Evolutionary conservation across 2,888 invertebrate species (phyloP).

Genomic region (Sinohyriopsis cumingii): DNA sequence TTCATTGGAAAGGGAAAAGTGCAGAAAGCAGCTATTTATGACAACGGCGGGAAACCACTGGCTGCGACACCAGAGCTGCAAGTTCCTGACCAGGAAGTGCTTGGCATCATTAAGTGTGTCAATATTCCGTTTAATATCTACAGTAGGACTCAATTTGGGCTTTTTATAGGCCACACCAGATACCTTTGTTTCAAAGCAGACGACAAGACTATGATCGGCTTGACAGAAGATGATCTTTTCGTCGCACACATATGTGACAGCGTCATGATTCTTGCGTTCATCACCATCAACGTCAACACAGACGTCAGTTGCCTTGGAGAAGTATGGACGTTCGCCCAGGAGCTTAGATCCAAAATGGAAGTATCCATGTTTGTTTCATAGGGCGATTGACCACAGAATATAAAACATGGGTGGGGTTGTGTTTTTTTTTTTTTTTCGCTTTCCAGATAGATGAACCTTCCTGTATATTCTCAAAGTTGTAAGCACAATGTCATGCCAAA

Average conservation of each 20-base stretch:
- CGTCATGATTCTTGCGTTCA: constrained; percentile 43
- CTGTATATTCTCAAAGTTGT: too few relatives aligned
- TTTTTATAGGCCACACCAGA: constrained; percentile 40
- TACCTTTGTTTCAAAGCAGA: constrained; percentile 46
- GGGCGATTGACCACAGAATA: background rate
- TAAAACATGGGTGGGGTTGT: too few relatives aligned
- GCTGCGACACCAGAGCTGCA: constrained; percentile 38
- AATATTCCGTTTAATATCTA: constrained; percentile 35
- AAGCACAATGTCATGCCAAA: too few relatives aligned
- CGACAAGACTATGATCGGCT: constrained; percentile 36
- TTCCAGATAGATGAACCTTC: too few relatives aligned
- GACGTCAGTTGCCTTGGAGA: constrained; percentile 43
- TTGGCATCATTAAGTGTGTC: constrained; percentile 36
- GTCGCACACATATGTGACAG: constrained; percentile 45
- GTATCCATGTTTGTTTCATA: constrained; percentile 46
- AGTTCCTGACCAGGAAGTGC: constrained; percentile 41
- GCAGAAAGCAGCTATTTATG: constrained; percentile 40
- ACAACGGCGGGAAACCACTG: constrained; percentile 42
- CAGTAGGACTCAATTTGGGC: constrained; percentile 36
- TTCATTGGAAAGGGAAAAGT: constrained; percentile 45
- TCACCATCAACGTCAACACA: constrained; percentile 24
- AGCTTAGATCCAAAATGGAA: constrained; percentile 45
- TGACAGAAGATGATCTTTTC: constrained; percentile 41
- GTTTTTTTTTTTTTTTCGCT: too few relatives aligned
- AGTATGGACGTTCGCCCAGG: constrained; percentile 51